Base-by-base conservation (phyloP, 2,113 vertebrate species). In the Pyxicephalus adspersus region DNA sequence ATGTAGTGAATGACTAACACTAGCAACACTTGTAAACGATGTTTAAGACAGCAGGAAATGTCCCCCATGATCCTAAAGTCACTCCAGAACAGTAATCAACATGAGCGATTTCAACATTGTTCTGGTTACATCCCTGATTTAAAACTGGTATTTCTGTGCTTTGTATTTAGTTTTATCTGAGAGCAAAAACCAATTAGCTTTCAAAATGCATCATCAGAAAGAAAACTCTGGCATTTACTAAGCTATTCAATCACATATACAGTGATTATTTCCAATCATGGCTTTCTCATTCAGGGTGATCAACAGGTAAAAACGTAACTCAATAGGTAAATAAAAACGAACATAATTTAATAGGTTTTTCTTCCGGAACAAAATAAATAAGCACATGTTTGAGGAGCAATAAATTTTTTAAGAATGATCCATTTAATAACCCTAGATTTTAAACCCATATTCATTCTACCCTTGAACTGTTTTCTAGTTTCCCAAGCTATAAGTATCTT, bases 21-120 rank as follows among this genome's bases (percentile, higher is more conserved):
- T 45, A 66, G 63, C 4, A 78, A 66, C 64, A 54, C 26, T 57
- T 78, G 38, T 54, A 78, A 78, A 66, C 23, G n/a, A 78, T 66
- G 76, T 77, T 77, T 66, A 55, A 25, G 63, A n/a, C 76, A 29
- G 76, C 26, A 38, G 63, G 76, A 51, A 26, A 78, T 57, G 20
- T 61, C 54, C 72, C 72, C 72, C 20, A 23, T 57, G 20, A 50
- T 15, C 23, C 51, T 34, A 34, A 77, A 66, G 4, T 7, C 63
- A 66, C 52, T 65, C 20, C 15, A 22, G 4, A 25, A 17, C 16
- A 20, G 38, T 63, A 64, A 76, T 66, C 51, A 67, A 18, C 7
- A 66, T 18, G 51, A 67, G 29, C 5, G 4, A 66, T 77, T 55
- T 3, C 16, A 78, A 52, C 64, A 66, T 57, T 78, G 7, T 22